These are phyloP conservation scores for Eunapius fragilis DNA, from an alignment of 37 sponge, comb jelly and placozoan genomes.

Conservation along the genomic window DNA sequence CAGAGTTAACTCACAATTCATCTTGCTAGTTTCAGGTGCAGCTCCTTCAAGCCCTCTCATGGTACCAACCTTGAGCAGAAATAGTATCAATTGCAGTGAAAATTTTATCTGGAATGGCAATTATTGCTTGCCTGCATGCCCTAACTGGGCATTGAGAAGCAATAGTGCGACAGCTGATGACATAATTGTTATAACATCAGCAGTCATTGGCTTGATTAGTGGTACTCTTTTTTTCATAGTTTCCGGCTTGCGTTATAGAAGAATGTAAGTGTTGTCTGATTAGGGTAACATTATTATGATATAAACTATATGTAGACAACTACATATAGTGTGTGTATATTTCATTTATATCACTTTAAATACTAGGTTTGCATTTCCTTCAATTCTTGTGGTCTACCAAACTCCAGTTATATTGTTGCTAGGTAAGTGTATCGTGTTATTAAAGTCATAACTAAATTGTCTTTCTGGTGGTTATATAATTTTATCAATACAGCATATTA, in stretches of 20 bases:
- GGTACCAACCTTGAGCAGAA: not conserved
- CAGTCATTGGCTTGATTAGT: not conserved
- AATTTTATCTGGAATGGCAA: not conserved
- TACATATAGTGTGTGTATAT: no score
- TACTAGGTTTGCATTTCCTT: not conserved
- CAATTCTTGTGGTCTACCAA: not conserved
- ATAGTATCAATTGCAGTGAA: not conserved
- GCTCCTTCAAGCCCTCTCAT: not conserved
- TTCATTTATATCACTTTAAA: not conserved
- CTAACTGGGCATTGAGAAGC: not conserved
- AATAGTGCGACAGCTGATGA: not conserved
- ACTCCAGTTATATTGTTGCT: not conserved
- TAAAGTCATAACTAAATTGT: not conserved
- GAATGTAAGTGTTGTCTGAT: not conserved
- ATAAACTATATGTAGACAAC: no score
- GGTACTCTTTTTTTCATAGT: not conserved
- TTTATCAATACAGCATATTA: no score
- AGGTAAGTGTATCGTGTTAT: not conserved
- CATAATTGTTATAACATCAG: not conserved
- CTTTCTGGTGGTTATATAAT: no score
- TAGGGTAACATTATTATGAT: no score
- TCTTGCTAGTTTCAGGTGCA: not conserved
- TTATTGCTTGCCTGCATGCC: not conserved
- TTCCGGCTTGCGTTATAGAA: not conserved
- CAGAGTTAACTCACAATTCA: no score